phyloP scores from a whole-genome alignment of 2,888 invertebrate genomes.

The Ochropleura plecta region DNA sequence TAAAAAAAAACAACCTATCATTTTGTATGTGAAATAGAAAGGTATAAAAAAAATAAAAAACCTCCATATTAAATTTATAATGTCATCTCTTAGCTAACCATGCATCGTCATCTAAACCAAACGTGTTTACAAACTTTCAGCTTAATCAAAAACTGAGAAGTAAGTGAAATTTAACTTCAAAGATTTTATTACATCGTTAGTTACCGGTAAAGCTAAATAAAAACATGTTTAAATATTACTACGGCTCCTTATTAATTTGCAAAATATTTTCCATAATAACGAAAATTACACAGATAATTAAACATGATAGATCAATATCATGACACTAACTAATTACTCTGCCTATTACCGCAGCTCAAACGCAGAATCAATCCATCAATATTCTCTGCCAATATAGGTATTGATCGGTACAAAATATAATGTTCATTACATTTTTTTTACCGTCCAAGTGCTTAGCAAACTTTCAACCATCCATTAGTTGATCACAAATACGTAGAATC shows the following conservation, averaged over 20 bases:
- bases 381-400: slow-evolving; percentile 13
- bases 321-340: slow-evolving; percentile 39
- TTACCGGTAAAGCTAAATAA: no score
- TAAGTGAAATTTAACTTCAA: no score
- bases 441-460: slow-evolving; percentile 33
- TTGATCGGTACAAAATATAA: slow-evolving; percentile 36
- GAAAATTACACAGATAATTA: background rate
- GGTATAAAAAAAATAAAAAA: no score
- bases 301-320: slow-evolving; percentile 21
- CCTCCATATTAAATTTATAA: no score
- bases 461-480: slow-evolving; percentile 59
- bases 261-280: background rate
- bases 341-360: slow-evolving; percentile 9
- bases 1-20: no score
- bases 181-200: no score
- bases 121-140: no score
- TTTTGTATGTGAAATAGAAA: no score
- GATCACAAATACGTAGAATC: slow-evolving; percentile 59
- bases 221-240: no score
- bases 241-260: background rate
- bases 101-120: no score
- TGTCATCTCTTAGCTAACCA: no score
- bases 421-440: slow-evolving; percentile 35
- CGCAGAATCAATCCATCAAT: slow-evolving; percentile 39
- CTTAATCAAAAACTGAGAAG: no score